phyloP scores from a whole-genome alignment of 2,113 vertebrate species.

The Psammodynastes pulverulentus region DNA sequence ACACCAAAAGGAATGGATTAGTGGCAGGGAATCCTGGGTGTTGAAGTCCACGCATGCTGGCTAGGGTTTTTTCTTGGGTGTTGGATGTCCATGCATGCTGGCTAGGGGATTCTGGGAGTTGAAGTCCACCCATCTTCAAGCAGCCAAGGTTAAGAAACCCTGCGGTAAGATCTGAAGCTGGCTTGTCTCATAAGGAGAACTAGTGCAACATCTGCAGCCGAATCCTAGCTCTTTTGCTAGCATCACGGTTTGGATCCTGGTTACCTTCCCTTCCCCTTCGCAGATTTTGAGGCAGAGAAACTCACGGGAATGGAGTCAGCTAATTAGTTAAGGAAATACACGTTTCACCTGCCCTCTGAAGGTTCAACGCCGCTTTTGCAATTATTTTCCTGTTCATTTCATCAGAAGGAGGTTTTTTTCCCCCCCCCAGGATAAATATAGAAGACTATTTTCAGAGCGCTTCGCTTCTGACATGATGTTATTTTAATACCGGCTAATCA shows the following conservation, averaged over 20 bases:
- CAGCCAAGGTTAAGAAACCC: background rate
- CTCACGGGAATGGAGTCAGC: background rate
- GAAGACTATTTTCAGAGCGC: background rate
- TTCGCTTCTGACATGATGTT: background rate
- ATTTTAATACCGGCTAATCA: background rate
- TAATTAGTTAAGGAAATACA: background rate
- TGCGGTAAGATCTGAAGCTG: background rate
- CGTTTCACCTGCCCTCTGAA: background rate
- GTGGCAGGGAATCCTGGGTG: too few relatives aligned
- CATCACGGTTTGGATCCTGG: accelerated
- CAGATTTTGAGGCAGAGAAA: background rate
- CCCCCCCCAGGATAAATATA: background rate
- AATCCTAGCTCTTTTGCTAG: background rate
- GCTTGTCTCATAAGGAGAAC: background rate
- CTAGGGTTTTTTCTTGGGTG: too few relatives aligned
- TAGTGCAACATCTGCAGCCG: background rate
- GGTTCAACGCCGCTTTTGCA: background rate
- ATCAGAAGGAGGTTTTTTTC: too few relatives aligned
- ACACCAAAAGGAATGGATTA: too few relatives aligned
- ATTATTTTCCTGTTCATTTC: background rate
- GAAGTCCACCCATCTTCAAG: background rate
- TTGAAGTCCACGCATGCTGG: too few relatives aligned
- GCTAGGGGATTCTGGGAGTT: too few relatives aligned
- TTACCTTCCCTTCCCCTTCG: background rate
- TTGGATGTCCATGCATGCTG: too few relatives aligned